A percentile compares a stretch with the other conserved stretches of the same genome.
Conservation (phyloP, 2,113 vertebrate genomes). For the Struthio camelus region DNA sequence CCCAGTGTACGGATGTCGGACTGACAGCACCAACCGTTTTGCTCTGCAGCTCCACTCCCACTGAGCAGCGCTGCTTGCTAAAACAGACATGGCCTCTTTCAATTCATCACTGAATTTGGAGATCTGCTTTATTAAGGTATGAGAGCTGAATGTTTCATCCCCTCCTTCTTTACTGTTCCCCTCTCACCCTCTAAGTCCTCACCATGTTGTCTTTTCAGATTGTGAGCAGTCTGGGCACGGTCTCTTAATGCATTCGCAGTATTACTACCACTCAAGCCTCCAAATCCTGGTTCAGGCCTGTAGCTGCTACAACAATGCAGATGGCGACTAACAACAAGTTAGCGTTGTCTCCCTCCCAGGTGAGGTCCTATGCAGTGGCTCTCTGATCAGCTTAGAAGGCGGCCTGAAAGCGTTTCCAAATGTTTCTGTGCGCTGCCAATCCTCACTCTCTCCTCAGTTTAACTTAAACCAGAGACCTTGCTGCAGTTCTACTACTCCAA, state of each 20-base stretch:
- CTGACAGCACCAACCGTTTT: neutral
- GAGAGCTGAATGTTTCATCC: neutral
- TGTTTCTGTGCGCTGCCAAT: too few species aligned
- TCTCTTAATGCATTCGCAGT: too few species aligned
- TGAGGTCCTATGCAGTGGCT: neutral
- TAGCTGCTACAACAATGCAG: too few species aligned
- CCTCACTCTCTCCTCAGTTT: neutral
- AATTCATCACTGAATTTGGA: rapidly evolving
- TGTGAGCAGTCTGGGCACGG: too few species aligned
- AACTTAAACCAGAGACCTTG: neutral
- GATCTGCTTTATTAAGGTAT: too few species aligned
- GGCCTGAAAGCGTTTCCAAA: neutral
- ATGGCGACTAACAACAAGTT: too few species aligned
- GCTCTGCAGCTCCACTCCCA: neutral
- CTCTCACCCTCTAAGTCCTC: too few species aligned
- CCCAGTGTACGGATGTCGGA: neutral
- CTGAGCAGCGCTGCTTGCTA: neutral
- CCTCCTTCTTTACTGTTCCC: neutral
- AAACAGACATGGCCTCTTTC: neutral
- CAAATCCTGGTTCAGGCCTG: too few species aligned
- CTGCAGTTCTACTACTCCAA: neutral
- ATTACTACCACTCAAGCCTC: too few species aligned
- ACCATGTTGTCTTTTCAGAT: too few species aligned
- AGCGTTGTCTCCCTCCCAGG: too few species aligned
- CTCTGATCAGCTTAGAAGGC: neutral